phyloP scores from a whole-genome alignment of 2,888 invertebrate genomes.

The Helicoverpa assulta region DNA sequence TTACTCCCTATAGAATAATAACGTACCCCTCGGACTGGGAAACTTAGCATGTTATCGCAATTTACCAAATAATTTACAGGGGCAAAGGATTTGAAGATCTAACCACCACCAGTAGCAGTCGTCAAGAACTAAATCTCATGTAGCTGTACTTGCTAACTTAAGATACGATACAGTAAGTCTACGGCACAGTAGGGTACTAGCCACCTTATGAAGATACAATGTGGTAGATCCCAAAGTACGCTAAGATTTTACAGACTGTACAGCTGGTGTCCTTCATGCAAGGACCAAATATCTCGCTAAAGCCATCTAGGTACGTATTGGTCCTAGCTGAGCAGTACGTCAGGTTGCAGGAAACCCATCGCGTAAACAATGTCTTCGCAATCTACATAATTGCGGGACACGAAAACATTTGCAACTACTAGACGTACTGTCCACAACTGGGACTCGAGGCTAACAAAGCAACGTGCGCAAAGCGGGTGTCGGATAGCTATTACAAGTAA shows the following conservation, averaged over 20 bases:
- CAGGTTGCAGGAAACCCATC: conserved; percentile 14
- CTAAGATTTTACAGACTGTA: conserved; percentile 22
- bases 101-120: conserved; percentile 46
- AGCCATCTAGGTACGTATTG: conserved; percentile 15
- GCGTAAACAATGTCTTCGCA: conserved; percentile 23
- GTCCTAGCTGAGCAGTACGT: conserved; percentile 4
- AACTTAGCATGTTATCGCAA: conserved; percentile 23
- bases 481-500: conserved; percentile 13
- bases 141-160: conserved; percentile 46
- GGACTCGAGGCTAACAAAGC: conserved; percentile 10
- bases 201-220: conserved; percentile 41
- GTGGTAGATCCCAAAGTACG: conserved; percentile 42
- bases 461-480: conserved; percentile 27
- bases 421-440: conserved; percentile 9
- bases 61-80: conserved; percentile 33
- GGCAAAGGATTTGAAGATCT: conserved; percentile 27
- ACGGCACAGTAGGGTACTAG: conserved; percentile 36
- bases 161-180: conserved; percentile 29
- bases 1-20: conserved; percentile 52
- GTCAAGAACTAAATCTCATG: conserved; percentile 18
- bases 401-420: background rate
- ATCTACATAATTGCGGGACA: background rate
- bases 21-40: conserved; percentile 37
- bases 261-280: conserved; percentile 17
- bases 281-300: conserved; percentile 32